A percentile compares a stretch with the other conserved stretches of the same genome.
phyloP scores from a whole-genome alignment of 2,888 invertebrate species.

The Sesia apiformis region DNA sequence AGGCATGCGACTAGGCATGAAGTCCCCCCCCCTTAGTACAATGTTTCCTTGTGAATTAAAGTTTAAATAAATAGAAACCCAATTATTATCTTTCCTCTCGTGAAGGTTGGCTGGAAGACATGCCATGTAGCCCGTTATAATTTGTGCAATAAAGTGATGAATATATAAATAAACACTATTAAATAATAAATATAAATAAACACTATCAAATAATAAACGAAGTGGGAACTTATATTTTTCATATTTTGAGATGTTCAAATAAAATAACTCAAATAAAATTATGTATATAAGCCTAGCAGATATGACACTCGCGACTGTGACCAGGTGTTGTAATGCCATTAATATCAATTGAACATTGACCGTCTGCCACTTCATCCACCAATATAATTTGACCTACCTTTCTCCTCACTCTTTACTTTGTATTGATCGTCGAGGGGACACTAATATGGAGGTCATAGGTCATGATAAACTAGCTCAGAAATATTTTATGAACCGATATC shows the following conservation, averaged over 20 bases:
- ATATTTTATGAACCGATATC: slow-evolving; percentile 64
- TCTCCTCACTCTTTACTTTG: slow-evolving; percentile 12
- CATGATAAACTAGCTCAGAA: slow-evolving; percentile 30
- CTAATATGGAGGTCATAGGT: slow-evolving; percentile 15
- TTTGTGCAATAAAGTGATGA: too few species aligned
- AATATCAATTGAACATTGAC: slow-evolving; percentile 70
- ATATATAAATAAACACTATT: too few species aligned
- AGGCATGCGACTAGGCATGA: too few species aligned
- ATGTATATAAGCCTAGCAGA: slow-evolving; percentile 32
- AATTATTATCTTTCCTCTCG: too few species aligned
- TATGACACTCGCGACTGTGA: slow-evolving; percentile 35
- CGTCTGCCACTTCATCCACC: slow-evolving; percentile 39
- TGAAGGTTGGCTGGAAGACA: too few species aligned
- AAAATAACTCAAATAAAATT: not conserved
- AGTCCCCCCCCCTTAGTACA: too few species aligned
- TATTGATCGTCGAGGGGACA: slow-evolving; percentile 1
- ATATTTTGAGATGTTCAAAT: not conserved
- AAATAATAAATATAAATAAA: too few species aligned
- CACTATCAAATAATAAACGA: too few species aligned
- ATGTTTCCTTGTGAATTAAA: too few species aligned
- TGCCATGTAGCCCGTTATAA: too few species aligned
- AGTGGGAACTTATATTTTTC: too few species aligned
- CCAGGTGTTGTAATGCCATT: slow-evolving; percentile 65
- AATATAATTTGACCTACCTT: slow-evolving; percentile 25
- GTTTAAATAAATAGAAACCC: too few species aligned